Base-by-base conservation (phyloP, 30 jellyfish, hydroid and myxozoan genomes). In the Rhopilema esculentum region DNA sequence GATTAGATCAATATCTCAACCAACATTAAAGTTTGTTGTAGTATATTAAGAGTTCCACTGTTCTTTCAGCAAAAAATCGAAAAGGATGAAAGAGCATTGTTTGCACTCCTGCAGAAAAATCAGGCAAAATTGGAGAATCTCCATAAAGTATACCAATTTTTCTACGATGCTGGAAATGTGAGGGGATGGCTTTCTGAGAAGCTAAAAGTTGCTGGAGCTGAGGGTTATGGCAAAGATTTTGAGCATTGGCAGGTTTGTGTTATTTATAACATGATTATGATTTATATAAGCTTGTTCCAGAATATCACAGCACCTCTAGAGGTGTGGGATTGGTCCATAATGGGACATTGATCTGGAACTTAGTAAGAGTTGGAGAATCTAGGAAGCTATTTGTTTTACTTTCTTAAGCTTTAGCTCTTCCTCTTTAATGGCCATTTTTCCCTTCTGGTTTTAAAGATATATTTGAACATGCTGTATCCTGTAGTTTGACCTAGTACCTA, bases 121-220 rank as follows among this genome's bases (percentile, higher is more conserved):
- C 87, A 81, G 26, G 72, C 49, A 57, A 65, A 33, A 15, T 78
- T 89, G 24, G 84, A 66, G 62, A 31, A 72, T 69, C 65, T 89
- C 61, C 89, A 63, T 57, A 67, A 52, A 12, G 89, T 91, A 27
- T 84, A 80, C 31, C 94, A 91, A 53, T 84, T 83, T 27, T 91
- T 72, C 57, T 75, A 83, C 52, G 97, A 91, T 63, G 97, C 97
- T 19, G 97, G 78, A 67, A 91, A 91, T 49, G 27, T 91, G 18
- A 83, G 90, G 21, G 86, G 67, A 33, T 68, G 88, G 80, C 66
- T 91, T 0, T 24, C 91, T 12, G 87, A 64, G 16, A 66, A 80
- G 53, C 78, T 69, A 33, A 72, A 84, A 75, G 33, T 49, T 31
- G 87, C 86, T 21, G 27, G 72, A 16, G 85, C 83, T 0, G 97